Evolutionary conservation across 2,888 invertebrate genomes (phyloP).

Genomic region (Eretmocerus hayati): DNA sequence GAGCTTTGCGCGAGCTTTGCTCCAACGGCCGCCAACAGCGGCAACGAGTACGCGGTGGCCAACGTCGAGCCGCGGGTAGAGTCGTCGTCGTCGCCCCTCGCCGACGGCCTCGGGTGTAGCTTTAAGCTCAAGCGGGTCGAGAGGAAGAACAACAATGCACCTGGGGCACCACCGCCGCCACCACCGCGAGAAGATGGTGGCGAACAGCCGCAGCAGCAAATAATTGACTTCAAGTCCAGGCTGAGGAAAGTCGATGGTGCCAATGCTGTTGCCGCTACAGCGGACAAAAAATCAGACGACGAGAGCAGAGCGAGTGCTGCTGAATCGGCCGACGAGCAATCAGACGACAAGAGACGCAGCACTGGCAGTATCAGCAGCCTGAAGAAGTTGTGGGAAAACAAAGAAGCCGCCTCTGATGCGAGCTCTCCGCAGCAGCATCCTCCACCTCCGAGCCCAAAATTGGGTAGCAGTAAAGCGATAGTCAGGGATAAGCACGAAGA

Average conservation of each 20-base stretch:
- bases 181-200: conserved; percentile 53
- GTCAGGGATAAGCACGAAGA: conserved; percentile 21
- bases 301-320: conserved; percentile 31
- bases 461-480: conserved; percentile 33
- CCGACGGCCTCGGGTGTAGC: conserved; percentile 32
- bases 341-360: conserved; percentile 80
- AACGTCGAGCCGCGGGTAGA: conserved; percentile 16
- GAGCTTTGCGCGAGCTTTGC: conserved; percentile 81
- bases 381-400: conserved; percentile 88
- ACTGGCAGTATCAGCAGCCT: conserved; percentile 89
- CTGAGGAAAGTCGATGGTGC: conserved; percentile 61
- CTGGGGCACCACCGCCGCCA: no score
- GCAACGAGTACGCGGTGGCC: conserved; percentile 37
- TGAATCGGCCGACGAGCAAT: conserved; percentile 51
- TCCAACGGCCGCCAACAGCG: conserved; percentile 52
- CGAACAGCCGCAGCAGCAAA: conserved; percentile 56
- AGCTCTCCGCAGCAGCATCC: not conserved
- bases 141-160: conserved; percentile 53
- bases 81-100: conserved; percentile 28
- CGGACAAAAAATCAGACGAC: conserved; percentile 28
- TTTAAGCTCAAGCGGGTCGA: conserved; percentile 68
- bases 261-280: conserved; percentile 16
- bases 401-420: conserved; percentile 51
- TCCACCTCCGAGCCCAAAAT: conserved; percentile 53
- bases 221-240: conserved; percentile 78